Evolutionary conservation across 2,113 vertebrate genomes (phyloP), one percentile per base, ranked within the genome.

Genomic region (Leiothrix lutea): DNA sequence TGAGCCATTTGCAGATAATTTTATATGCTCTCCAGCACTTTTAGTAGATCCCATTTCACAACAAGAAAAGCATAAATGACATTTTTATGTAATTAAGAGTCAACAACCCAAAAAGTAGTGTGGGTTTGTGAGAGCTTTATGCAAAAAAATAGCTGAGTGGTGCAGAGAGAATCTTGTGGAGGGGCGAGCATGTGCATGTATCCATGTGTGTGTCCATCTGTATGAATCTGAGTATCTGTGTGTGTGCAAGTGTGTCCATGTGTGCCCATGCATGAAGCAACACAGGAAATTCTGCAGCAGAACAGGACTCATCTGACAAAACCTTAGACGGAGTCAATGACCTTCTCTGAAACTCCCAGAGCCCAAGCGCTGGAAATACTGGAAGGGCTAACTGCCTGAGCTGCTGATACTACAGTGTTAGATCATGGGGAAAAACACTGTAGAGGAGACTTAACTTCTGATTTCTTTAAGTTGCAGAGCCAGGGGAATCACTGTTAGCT

Each of bases 401-500:
- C 2, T 78, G 51, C 38, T 70, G 29, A 14, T 70, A 58, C 29
- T 81, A 26, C 16, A 28, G 19, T 44, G 44, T 36, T 64, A 91
- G 61, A 79, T 74, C 57, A 73, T 0, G 1, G 61, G 14, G 15
- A 38, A 84, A 94, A 96, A 79, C n/a, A 28, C 42, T 36, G 35
- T 21, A 85, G 26, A 66, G 80, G 19, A 84, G n/a, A 31, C 33
- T 74, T 75, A 84, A 84, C 38, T 94, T 75, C 35, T 71, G 65
- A n/a, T 84, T 86, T 84, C 86, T 74, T 80, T 60, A 85, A 75
- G 44, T 65, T 91, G 61, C 81, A 93, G 66, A 80, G 66, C 57
- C 85, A 42, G 10, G 57, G 79, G 53, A 92, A 61, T 91, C 48
- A 11, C 24, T 72, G 56, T 89, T 91, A 79, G n/a, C 65, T 85